A percentile compares a stretch with the other conserved stretches of the same genome.
phyloP scores from a whole-genome alignment of 2,797 vertebrate species.

The Okamejei kenojei region DNA sequence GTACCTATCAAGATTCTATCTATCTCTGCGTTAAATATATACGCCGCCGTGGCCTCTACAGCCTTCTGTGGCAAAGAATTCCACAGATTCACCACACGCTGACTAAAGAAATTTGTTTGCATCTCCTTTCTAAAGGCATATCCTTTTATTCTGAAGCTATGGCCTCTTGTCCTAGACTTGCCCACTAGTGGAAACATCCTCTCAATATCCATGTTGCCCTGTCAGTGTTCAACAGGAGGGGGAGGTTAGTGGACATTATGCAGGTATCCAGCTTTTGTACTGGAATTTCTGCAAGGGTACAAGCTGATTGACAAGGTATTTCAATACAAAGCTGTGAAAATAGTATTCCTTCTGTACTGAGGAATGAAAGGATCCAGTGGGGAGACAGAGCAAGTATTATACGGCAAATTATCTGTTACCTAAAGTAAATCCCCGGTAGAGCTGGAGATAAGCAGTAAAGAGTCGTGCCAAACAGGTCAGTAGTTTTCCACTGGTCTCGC shows the following conservation, averaged over 20 bases:
- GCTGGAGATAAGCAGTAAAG: conserved; percentile 90
- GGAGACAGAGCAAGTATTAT: neutral
- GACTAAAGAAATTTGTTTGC: no score
- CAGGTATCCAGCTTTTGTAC: neutral
- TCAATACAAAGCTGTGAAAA: neutral
- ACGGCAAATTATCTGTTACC: conserved; percentile 57
- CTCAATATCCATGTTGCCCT: no score
- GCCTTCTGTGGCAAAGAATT: no score
- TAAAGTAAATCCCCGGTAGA: conserved; percentile 87
- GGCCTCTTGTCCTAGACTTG: no score
- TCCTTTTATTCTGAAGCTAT: no score
- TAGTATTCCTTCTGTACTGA: neutral
- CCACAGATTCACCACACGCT: no score
- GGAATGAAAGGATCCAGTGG: neutral
- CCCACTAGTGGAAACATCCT: no score
- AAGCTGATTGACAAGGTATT: neutral
- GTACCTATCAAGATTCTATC: no score
- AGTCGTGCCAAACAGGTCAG: conserved; percentile 87
- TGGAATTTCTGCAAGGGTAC: neutral
- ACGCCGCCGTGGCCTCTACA: no score
- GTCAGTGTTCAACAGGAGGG: neutral
- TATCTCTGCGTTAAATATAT: no score
- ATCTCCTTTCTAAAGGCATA: no score
- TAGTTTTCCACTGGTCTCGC: conserved; percentile 79
- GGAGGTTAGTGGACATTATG: neutral